phyloP scores from a whole-genome alignment of 2,113 vertebrate genomes.

The Lamprotornis superbus region DNA sequence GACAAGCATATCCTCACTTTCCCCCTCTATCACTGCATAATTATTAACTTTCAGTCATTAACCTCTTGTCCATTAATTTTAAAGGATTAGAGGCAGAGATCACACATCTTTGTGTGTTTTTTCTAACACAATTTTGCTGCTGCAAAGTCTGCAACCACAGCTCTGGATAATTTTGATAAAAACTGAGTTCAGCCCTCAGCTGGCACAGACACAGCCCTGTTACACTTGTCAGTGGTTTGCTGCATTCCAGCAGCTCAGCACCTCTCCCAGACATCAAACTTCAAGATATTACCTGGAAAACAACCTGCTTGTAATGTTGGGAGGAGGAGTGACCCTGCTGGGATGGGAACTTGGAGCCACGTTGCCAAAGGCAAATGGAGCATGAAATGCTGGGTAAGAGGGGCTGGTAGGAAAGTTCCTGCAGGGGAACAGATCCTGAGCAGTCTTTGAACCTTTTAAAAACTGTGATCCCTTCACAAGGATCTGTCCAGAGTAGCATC shows the following conservation, averaged over 20 bases:
- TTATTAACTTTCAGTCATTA: background rate
- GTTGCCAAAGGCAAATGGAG: background rate
- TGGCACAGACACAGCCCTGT: background rate
- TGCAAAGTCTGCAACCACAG: background rate
- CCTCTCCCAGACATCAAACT: background rate
- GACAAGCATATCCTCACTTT: fast-evolving
- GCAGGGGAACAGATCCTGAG: background rate
- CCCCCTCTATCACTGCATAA: background rate
- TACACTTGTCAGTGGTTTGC: background rate
- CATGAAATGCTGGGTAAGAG: background rate
- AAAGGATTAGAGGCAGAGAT: background rate
- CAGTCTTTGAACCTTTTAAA: background rate
- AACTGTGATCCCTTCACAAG: background rate
- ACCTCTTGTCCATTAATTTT: background rate
- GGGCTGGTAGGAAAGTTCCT: background rate
- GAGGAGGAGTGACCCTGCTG: background rate
- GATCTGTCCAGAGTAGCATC: background rate
- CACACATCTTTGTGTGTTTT: background rate
- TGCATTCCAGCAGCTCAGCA: background rate
- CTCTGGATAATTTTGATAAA: background rate
- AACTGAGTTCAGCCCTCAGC: background rate
- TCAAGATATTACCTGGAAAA: background rate
- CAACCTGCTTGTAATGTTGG: background rate
- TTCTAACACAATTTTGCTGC: background rate
- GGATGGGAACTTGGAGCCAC: background rate